Evolutionary conservation across 2,797 vertebrate species (phyloP).

Genomic region (Arctocebus calabarensis): DNA sequence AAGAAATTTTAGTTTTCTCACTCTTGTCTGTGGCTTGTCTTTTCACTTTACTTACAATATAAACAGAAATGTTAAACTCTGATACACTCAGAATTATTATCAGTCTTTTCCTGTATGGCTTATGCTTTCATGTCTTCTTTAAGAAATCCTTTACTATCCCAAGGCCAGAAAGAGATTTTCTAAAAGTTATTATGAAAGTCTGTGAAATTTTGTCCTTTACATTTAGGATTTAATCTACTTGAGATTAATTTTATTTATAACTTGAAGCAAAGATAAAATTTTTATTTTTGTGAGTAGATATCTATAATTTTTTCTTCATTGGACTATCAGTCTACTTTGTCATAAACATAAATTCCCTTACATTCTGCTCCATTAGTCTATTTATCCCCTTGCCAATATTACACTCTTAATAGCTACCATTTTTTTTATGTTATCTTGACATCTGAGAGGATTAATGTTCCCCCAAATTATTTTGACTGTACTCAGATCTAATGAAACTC

Average conservation of each 20-base stretch:
- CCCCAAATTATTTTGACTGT: not conserved
- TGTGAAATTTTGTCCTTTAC: constrained; percentile 15
- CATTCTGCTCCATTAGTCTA: not conserved
- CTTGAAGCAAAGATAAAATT: constrained; percentile 7
- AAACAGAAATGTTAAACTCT: constrained; percentile 1
- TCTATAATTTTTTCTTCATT: not conserved
- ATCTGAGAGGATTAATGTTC: constrained; percentile 1
- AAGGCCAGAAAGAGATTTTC: constrained; percentile 21
- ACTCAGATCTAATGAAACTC: not conserved
- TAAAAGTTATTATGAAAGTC: not conserved
- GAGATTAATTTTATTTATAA: not conserved
- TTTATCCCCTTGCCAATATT: not conserved
- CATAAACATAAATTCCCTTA: not conserved
- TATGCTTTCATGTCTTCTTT: constrained; percentile 39
- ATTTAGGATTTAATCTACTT: not conserved
- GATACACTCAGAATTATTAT: not conserved
- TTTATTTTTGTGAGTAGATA: not conserved
- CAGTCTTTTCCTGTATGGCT: not conserved
- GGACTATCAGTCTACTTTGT: constrained; percentile 25
- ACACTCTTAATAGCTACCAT: not conserved
- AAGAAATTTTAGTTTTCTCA: not conserved
- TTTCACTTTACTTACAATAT: constrained; percentile 17
- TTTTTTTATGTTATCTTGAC: constrained; percentile 27
- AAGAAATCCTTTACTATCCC: constrained; percentile 19
- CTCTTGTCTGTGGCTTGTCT: not conserved